Percentiles rank a stretch among this genome's conserved stretches.
phyloP scores from a whole-genome alignment of 2,797 vertebrate species.

The Psittacula derbiana region DNA sequence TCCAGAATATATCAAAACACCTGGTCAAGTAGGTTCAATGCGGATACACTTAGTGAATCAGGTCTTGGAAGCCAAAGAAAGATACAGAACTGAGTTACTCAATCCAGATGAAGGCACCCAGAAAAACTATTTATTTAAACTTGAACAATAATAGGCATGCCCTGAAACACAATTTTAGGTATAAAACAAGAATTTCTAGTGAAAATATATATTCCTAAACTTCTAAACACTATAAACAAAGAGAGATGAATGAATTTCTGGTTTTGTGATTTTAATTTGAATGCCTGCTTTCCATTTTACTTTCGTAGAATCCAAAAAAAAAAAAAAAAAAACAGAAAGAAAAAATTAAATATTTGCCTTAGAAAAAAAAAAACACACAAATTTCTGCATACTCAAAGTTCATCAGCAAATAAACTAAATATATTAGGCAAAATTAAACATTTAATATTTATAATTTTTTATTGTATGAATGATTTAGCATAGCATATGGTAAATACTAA shows the following conservation, averaged over 20 bases:
- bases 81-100: not conserved
- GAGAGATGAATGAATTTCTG: not conserved
- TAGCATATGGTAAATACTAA: not conserved
- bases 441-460: not conserved
- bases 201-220: not conserved
- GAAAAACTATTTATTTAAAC: not conserved
- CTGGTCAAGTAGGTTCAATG: rapidly evolving
- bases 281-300: not conserved
- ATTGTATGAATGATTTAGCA: not conserved
- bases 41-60: not conserved
- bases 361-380: not conserved
- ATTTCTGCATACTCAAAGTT: not conserved
- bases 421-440: not conserved
- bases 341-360: not conserved
- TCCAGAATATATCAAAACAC: not conserved
- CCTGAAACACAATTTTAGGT: not conserved
- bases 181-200: not conserved
- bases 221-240: not conserved
- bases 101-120: not conserved
- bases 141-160: not conserved
- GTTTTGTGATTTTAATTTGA: not conserved
- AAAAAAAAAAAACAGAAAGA: not conserved
- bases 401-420: not conserved
- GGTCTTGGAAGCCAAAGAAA: not conserved
- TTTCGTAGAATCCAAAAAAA: not conserved